Base-by-base conservation (phyloP, 2,888 invertebrate genomes). In the Nemotelus nigrinus region DNA sequence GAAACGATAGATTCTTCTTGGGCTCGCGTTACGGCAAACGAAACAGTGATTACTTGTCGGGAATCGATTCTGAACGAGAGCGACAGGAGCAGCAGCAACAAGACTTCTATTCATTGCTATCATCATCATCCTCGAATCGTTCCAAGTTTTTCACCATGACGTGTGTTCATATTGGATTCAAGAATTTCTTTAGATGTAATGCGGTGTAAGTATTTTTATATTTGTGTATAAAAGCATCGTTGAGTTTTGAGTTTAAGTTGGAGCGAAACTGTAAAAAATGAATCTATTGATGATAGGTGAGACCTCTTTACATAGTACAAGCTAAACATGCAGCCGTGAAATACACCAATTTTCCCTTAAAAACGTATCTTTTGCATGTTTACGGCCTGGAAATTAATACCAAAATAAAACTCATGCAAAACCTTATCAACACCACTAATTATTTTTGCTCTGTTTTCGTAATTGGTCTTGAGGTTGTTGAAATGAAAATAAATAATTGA, bases 141-240 rank as follows among this genome's bases (percentile, higher is more conserved):
- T 77, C n/a, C 65, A 82, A 82, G 84, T 81, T 84, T 43, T 79
- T 79, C 67, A 79, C 80, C 78, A 83, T 86, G 83, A 83, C 88
- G 8, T 90, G 89, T 81, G 83, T 86, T 77, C 89, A 89, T 82
- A 88, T 88, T 25, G 90, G 90, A 77, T 83, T 89, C 64, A 86
- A 86, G 77, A 88, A 89, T 83, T 86, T 88, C 77, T 90, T 89
- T 82, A 88, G 89, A 81, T 90, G 89, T 85, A 87, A 83, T 82
- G 86, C 86, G 81, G 85, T 87, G 89, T 89, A 85, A 87, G 85
- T 83, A 48, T 72, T 71, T 55, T 71, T 53, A 39, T 53, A 25
- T n/a, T 45, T n/a, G 1, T 71, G 50, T 72, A 7, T 25, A 39
- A 60, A 60, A 60, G 10, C 10, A 53, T 53, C 53, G 6, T 10